These are phyloP conservation scores for Scopus umbretta DNA, from an alignment of 2,113 vertebrate genomes.

Conservation along the genomic window DNA sequence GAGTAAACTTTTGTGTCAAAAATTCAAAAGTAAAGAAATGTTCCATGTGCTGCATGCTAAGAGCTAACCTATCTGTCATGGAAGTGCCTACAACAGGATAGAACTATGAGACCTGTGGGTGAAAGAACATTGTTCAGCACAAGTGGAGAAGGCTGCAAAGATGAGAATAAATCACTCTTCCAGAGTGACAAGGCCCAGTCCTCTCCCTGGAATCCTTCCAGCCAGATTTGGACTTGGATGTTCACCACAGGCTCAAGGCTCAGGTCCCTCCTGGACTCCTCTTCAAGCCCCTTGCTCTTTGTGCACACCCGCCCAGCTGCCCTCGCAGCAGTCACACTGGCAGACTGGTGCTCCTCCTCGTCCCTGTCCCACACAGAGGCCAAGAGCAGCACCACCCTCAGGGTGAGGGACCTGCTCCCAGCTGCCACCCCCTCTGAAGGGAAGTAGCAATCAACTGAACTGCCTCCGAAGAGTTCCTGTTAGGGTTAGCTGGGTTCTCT, in stretches of 20 bases:
- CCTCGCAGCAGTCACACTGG: background rate
- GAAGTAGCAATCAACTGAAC: background rate
- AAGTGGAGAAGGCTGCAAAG: background rate
- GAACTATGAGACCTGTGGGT: background rate
- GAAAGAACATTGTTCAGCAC: background rate
- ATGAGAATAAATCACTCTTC: background rate
- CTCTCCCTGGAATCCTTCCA: background rate
- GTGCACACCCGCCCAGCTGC: fast-evolving
- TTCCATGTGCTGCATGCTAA: background rate
- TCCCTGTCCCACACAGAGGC: background rate
- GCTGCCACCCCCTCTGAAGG: background rate
- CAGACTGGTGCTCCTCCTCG: fast-evolving
- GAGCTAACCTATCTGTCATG: background rate
- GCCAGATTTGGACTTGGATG: background rate
- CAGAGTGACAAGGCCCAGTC: background rate
- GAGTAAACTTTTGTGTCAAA: background rate
- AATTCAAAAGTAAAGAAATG: background rate
- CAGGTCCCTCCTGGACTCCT: background rate
- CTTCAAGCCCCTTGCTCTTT: background rate
- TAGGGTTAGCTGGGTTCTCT: background rate
- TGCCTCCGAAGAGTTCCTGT: background rate
- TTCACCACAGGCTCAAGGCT: background rate
- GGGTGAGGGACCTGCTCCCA: background rate
- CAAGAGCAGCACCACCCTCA: background rate
- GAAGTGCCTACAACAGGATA: background rate